Base-by-base conservation (phyloP, 2,797 vertebrate genomes). In the Serranus cabrilla region DNA sequence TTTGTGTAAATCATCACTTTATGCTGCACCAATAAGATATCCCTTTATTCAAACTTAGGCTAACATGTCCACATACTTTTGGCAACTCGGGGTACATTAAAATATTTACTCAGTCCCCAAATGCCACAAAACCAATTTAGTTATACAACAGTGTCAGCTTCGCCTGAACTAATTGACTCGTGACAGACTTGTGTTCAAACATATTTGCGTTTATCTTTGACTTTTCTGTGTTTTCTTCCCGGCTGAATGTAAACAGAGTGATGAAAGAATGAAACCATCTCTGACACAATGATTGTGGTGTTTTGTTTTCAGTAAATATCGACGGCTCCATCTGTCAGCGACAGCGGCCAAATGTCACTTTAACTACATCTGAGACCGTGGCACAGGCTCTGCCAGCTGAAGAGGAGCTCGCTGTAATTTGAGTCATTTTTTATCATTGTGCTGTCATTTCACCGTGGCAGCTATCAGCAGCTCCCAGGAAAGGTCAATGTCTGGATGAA, bases 401-500 rank as follows among this genome's bases (percentile, higher is more conserved):
- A 25, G 59, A 72, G 25, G 0, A 42, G 58, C 67, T 60, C 55
- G 0, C 5, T 68, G 62, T 71, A 67, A 78, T 74, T 25, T 14
- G 27, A 78, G 47, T 64, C 13, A 18, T 56, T 64, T 78, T 62
- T 61, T 49, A 51, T 77, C 60, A 56, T 62, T 37, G 27, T 16
- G 46, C 57, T 68, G 49, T 74, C 70, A 70, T 43, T 56, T 57
- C 51, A 43, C 34, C 14, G 67, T 11, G 45, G 65, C 72, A 49
- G 74, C 34, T 21, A n/a, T 70, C 60, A 71, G 27, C 46, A 18
- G 65, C 12, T 9, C 21, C 14, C 2, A 46, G 63, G 0, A 71
- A 76, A 83, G 86, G 78, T 85, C 83, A 74, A 4, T 1, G 18
- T 69, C 34, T 73, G 45, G 25, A 51, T 34, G 45, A 76, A 56